Conservation (phyloP, 2,113 vertebrate species). For the Sapajus apella region DNA sequence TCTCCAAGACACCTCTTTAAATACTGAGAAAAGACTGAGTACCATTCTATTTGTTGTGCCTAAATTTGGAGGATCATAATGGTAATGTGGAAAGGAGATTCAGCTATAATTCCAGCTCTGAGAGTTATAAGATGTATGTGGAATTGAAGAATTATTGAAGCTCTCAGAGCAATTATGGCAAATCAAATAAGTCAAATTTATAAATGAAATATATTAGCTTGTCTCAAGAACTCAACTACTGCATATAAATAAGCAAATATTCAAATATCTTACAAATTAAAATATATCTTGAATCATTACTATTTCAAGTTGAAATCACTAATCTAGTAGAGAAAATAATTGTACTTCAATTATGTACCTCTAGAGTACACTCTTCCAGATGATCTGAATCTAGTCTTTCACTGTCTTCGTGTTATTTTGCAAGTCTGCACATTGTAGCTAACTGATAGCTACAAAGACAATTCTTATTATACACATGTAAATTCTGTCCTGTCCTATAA, state of each 20-base stretch:
- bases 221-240: background rate
- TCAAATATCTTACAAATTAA: background rate
- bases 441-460: background rate
- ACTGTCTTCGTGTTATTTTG: background rate
- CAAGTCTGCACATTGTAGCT: background rate
- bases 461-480: background rate
- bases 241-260: background rate
- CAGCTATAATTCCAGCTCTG: background rate
- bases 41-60: background rate
- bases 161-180: background rate
- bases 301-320: slow-evolving; percentile 8
- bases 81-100: background rate
- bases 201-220: slow-evolving; percentile 18
- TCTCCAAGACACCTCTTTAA: background rate
- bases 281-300: background rate
- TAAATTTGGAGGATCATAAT: background rate
- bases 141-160: background rate
- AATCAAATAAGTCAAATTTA: background rate
- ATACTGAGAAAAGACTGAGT: background rate
- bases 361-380: background rate
- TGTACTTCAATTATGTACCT: background rate
- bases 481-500: background rate
- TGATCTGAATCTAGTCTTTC: background rate
- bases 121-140: background rate
- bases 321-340: background rate